phyloP scores from a whole-genome alignment of 2,113 vertebrate species.

The Cettia cetti region DNA sequence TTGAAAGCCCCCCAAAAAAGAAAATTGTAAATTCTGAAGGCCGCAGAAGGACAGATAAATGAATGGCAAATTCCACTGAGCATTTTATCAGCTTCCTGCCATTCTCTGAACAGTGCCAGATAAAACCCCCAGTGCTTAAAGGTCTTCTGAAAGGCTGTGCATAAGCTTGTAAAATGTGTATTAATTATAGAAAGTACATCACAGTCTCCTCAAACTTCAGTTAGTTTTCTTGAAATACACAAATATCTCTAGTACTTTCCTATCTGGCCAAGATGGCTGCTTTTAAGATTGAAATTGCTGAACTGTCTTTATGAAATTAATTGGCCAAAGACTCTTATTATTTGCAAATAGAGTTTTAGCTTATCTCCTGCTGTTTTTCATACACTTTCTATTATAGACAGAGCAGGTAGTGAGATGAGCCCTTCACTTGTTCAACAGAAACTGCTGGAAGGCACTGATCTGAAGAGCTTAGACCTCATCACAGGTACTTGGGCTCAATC shows the following conservation, averaged over 20 bases:
- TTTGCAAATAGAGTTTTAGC: background rate
- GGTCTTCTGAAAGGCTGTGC: conserved; percentile 58
- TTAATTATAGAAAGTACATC: conserved; percentile 61
- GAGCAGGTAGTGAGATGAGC: background rate
- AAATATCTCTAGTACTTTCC: background rate
- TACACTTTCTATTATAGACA: background rate
- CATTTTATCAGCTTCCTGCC: conserved; percentile 72
- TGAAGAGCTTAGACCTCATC: background rate
- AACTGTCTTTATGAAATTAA: background rate
- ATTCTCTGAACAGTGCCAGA: conserved; percentile 52
- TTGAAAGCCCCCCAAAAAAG: conserved; percentile 50
- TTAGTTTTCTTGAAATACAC: background rate
- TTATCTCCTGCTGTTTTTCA: background rate
- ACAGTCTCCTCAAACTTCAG: background rate
- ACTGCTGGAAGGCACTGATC: background rate
- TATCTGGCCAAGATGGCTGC: background rate
- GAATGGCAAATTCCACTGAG: conserved; percentile 67
- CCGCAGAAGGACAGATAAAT: conserved; percentile 75
- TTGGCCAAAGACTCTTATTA: background rate
- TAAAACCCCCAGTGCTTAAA: conserved; percentile 59
- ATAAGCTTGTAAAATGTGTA: conserved; percentile 53
- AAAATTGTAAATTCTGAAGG: conserved; percentile 68
- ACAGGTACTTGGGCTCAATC: background rate
- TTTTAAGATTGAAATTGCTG: background rate
- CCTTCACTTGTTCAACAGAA: background rate